These are phyloP conservation scores for Dinocampus coccinellae DNA, from an alignment of 2,888 invertebrate genomes.

Conservation along the genomic window DNA sequence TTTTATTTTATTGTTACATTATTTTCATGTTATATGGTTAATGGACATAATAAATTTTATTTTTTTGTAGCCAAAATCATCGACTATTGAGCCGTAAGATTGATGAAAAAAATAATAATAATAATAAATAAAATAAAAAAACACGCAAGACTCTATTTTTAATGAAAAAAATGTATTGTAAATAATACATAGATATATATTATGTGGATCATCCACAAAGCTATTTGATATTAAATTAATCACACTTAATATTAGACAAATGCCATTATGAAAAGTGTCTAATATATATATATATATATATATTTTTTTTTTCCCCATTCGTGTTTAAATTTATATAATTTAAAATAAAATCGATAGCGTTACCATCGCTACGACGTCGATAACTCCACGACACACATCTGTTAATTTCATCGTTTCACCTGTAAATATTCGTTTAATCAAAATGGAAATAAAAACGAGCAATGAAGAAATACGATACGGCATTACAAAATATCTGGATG, in stretches of 20 bases:
- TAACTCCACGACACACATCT: background rate
- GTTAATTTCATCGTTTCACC: background rate
- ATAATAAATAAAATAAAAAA: constrained; percentile 39
- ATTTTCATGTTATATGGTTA: background rate
- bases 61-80: constrained; percentile 61
- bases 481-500: constrained; percentile 40
- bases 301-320: background rate
- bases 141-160: constrained; percentile 34
- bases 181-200: too few species aligned
- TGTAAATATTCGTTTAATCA: constrained; percentile 4
- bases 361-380: constrained; percentile 17
- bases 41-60: constrained; percentile 16
- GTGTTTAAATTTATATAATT: constrained; percentile 19
- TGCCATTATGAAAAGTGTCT: background rate
- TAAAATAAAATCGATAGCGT: constrained; percentile 33
- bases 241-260: background rate
- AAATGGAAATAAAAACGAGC: constrained; percentile 33
- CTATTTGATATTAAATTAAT: constrained; percentile 10
- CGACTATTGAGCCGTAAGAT: too few species aligned
- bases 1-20: background rate
- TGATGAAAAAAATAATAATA: too few species aligned
- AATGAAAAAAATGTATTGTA: constrained; percentile 3
- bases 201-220: background rate
- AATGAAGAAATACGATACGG: constrained; percentile 31
- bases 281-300: too few species aligned